These are phyloP conservation scores for Physeter macrocephalus DNA, from an alignment of 2,113 vertebrate species.

Conservation along the genomic window DNA sequence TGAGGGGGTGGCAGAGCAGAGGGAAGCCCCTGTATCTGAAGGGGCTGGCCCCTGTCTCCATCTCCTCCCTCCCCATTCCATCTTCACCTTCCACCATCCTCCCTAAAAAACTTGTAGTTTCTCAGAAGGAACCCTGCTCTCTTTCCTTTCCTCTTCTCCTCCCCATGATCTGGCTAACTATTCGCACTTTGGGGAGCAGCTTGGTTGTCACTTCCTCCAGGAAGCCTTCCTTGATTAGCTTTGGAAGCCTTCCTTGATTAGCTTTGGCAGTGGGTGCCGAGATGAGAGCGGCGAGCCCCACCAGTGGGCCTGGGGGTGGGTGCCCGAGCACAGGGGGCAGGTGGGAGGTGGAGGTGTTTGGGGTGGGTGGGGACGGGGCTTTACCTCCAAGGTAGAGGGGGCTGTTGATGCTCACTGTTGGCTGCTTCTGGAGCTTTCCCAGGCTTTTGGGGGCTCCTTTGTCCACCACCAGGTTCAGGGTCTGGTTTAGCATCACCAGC, in stretches of 20 bases:
- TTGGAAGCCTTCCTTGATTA: too few relatives aligned
- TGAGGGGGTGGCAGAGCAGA: not conserved
- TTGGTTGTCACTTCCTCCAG: not conserved
- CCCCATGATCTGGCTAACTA: not conserved
- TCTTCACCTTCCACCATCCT: not conserved
- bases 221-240: not conserved
- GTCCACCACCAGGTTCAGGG: slow-evolving; percentile 95
- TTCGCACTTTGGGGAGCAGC: not conserved
- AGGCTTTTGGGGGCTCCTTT: slow-evolving; percentile 94
- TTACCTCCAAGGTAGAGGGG: slow-evolving; percentile 97
- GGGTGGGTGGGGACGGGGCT: not conserved
- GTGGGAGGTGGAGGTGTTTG: not conserved
- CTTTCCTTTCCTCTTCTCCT: not conserved
- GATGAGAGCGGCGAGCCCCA: not conserved
- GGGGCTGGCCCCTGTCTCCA: not conserved
- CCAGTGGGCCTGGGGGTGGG: not conserved
- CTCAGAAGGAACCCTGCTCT: not conserved
- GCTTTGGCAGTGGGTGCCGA: not conserved
- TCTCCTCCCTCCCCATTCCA: not conserved
- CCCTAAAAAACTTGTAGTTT: not conserved
- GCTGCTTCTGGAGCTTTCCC: slow-evolving; percentile 93
- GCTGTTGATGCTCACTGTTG: slow-evolving; percentile 88
- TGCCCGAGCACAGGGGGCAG: not conserved
- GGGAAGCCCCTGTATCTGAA: not conserved
- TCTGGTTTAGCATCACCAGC: slow-evolving; percentile 94